Evolutionary conservation across 2,888 invertebrate genomes (phyloP).

Genomic region (Cyclophora punctaria): DNA sequence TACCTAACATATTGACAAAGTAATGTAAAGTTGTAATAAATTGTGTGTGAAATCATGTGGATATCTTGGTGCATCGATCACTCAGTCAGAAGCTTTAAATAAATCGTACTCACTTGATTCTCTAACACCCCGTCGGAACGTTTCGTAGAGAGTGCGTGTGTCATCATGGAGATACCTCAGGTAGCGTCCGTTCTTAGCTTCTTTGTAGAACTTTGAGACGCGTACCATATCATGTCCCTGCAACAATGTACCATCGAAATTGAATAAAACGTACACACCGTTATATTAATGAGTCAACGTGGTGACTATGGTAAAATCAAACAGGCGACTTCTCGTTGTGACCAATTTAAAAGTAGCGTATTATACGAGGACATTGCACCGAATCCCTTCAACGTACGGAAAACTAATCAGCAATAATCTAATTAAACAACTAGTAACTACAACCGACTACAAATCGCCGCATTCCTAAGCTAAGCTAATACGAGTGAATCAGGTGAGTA

Average conservation of each 20-base stretch:
- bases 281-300: too few species aligned
- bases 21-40: slow-evolving; percentile 20
- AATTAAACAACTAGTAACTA: slow-evolving; percentile 32
- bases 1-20: slow-evolving; percentile 19
- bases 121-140: slow-evolving; percentile 92
- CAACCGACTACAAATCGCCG: slow-evolving; percentile 8
- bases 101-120: slow-evolving; percentile 84
- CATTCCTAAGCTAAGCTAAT: too few species aligned
- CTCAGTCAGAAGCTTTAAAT: slow-evolving; percentile 3
- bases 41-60: slow-evolving; percentile 15
- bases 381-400: slow-evolving; percentile 48
- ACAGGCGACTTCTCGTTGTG: too few species aligned
- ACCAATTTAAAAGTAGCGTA: too few species aligned
- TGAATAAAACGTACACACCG: too few species aligned
- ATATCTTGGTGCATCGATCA: slow-evolving; percentile 9
- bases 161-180: slow-evolving; percentile 90
- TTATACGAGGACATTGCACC: slow-evolving; percentile 39
- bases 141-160: slow-evolving; percentile 90
- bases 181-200: slow-evolving; percentile 90
- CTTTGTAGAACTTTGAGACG: slow-evolving; percentile 92
- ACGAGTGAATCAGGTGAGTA: too few species aligned
- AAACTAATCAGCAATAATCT: slow-evolving; percentile 55
- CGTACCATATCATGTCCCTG: slow-evolving; percentile 93
- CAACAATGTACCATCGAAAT: slow-evolving; percentile 36
- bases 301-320: too few species aligned